Conservation (phyloP, 2,113 vertebrate genomes). For the Narcine bancroftii region DNA sequence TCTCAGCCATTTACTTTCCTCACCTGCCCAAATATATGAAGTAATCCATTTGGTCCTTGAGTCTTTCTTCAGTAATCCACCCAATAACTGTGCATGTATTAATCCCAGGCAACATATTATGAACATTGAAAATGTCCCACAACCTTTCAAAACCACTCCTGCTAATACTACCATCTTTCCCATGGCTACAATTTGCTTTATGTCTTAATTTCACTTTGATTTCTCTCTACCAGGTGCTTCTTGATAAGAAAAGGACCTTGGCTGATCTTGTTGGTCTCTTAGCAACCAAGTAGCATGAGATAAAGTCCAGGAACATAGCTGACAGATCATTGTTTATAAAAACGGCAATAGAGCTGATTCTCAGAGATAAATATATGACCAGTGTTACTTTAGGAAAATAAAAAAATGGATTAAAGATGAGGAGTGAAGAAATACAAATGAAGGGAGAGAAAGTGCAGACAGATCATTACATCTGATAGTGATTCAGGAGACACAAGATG, state of each 20-base stretch:
- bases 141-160: too few relatives aligned
- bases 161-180: too few relatives aligned
- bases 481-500: not conserved
- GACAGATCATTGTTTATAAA: not conserved
- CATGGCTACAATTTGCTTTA: not conserved
- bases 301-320: not conserved
- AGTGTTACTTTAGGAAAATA: not conserved
- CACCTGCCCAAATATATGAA: too few relatives aligned
- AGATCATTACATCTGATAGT: not conserved
- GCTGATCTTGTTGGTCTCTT: not conserved
- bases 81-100: too few relatives aligned
- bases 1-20: too few relatives aligned
- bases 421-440: not conserved
- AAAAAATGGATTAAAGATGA: not conserved
- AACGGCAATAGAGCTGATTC: not conserved
- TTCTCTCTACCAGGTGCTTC: not conserved
- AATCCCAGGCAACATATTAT: too few relatives aligned
- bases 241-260: not conserved
- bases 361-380: not conserved
- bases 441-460: not conserved
- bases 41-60: too few relatives aligned
- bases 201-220: not conserved
- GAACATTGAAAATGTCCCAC: too few relatives aligned
- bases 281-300: not conserved
- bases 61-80: too few relatives aligned